These are phyloP conservation scores for Xenentodon cancila DNA, from an alignment of 2,797 vertebrate genomes.

Conservation along the genomic window DNA sequence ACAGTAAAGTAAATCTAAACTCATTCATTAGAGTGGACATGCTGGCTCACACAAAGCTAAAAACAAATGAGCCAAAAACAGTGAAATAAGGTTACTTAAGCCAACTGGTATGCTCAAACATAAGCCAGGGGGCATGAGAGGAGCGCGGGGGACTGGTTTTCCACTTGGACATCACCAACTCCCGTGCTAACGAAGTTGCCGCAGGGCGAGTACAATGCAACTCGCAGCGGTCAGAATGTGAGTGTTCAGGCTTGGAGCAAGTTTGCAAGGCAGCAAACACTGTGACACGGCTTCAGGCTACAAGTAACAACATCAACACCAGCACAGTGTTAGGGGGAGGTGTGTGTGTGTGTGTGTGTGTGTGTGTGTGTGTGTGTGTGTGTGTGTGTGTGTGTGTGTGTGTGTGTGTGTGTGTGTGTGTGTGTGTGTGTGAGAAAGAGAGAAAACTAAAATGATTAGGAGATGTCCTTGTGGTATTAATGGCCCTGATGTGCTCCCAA, in stretches of 20 bases:
- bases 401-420: too few species aligned
- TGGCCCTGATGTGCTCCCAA: conserved; percentile 32
- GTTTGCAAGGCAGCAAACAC: conserved; percentile 26
- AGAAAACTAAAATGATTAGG: too few species aligned
- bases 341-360: too few species aligned
- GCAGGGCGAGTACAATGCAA: conserved; percentile 46
- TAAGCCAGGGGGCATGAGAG: conserved; percentile 36
- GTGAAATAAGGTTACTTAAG: conserved; percentile 41
- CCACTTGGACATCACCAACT: conserved; percentile 43
- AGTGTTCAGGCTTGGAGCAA: conserved; percentile 32
- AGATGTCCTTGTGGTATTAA: neutral
- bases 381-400: too few species aligned
- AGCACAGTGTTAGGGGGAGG: too few species aligned
- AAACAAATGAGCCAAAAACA: conserved; percentile 37
- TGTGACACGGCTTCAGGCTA: conserved; percentile 32
- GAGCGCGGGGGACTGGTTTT: conserved; percentile 30
- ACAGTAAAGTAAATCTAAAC: conserved; percentile 32
- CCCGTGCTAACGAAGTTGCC: conserved; percentile 59
- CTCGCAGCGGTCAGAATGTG: conserved; percentile 41
- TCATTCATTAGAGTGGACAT: conserved; percentile 35
- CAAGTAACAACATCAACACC: neutral
- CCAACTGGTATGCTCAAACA: conserved; percentile 41
- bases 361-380: too few species aligned
- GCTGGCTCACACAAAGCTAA: conserved; percentile 25
- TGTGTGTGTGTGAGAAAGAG: too few species aligned